Evolutionary conservation across 2,888 invertebrate genomes (phyloP).

Genomic region (Gryllus longicercus): DNA sequence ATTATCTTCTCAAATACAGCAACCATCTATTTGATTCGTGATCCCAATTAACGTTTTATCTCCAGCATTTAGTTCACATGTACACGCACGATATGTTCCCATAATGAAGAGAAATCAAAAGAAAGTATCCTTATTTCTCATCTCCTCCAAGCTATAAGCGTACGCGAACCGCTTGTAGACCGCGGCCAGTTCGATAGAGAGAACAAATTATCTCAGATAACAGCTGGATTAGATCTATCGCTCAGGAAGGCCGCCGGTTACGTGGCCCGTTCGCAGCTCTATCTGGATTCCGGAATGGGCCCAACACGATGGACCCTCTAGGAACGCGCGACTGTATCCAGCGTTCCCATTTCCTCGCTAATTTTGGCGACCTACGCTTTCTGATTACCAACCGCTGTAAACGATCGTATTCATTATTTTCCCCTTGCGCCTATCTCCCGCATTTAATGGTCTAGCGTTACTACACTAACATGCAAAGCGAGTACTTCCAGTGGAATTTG

Average conservation of each 20-base stretch:
- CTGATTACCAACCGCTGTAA: neutral
- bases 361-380: neutral
- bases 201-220: slow-evolving; percentile 6
- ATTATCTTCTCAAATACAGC: no score
- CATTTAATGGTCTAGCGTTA: neutral
- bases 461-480: neutral
- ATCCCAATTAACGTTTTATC: no score
- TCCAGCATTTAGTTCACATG: no score
- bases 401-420: slow-evolving; percentile 6
- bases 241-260: neutral
- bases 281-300: neutral
- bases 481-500: neutral
- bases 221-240: neutral
- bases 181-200: neutral
- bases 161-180: no score
- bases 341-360: slow-evolving; percentile 7
- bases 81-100: no score
- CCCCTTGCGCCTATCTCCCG: neutral
- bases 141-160: no score
- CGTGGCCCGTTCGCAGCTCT: neutral
- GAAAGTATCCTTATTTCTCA: no score
- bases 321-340: neutral
- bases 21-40: no score
- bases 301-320: neutral
- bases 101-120: no score